A percentile compares a stretch with the other conserved stretches of the same genome.
Conservation (phyloP, 2,113 vertebrate species). For the Oxygymnocypris stewartii region DNA sequence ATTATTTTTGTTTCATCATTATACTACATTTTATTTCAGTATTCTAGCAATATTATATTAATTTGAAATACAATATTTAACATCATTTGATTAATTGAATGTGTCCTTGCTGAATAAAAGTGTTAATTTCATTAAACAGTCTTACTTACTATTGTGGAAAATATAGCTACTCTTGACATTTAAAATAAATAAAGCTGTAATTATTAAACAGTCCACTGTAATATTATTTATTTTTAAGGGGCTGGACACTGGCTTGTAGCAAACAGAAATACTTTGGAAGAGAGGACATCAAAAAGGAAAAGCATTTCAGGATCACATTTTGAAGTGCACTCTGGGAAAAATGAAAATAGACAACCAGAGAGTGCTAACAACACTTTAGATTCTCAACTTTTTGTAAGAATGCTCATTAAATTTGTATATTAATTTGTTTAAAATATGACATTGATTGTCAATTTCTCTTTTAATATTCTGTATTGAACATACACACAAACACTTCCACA, state of each 20-base stretch:
- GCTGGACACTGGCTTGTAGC: conserved; percentile 74
- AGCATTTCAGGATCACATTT: not conserved
- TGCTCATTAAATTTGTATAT: not conserved
- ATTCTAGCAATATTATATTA: not conserved
- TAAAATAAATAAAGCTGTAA: not conserved
- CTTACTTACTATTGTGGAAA: not conserved
- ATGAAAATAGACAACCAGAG: not conserved
- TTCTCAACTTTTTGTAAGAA: conserved; percentile 70
- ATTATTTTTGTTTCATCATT: not conserved
- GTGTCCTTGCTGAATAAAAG: not conserved
- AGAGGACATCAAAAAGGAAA: conserved; percentile 38
- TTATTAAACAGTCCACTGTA: not conserved
- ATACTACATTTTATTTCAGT: too few relatives aligned
- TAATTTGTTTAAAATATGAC: not conserved
- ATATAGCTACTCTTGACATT: not conserved
- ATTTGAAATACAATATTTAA: too few relatives aligned
- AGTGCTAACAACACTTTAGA: conserved; percentile 65
- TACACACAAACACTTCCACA: conserved; percentile 12
- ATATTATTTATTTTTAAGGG: conserved; percentile 60
- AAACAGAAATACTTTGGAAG: conserved; percentile 59
- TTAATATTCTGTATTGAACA: not conserved
- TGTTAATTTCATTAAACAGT: not conserved
- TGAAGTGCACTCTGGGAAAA: conserved; percentile 12
- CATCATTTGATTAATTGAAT: not conserved
- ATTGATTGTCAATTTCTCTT: not conserved